A percentile compares a stretch with the other conserved stretches of the same genome.
Conservation (phyloP, 2,113 vertebrate genomes). For the Bubo bubo region DNA sequence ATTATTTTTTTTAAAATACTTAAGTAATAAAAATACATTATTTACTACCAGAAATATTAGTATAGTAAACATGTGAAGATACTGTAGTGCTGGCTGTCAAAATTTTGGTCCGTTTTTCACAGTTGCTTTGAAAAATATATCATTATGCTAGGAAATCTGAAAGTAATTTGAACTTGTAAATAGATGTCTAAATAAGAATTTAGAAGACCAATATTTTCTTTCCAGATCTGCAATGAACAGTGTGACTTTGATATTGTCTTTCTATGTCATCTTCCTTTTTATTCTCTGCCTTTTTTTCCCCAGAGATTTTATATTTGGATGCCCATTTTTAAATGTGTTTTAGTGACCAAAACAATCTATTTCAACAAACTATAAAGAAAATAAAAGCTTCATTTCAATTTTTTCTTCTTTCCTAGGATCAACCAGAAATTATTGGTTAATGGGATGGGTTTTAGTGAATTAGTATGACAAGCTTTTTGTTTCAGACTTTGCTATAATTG, state of each 20-base stretch:
- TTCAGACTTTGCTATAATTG: background rate
- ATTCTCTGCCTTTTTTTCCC: background rate
- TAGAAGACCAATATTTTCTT: background rate
- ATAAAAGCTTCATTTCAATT: background rate
- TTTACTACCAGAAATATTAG: background rate
- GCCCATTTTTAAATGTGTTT: background rate
- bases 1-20: background rate
- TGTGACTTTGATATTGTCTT: background rate
- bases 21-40: background rate
- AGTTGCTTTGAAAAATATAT: background rate
- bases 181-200: background rate
- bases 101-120: background rate
- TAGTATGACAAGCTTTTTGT: background rate
- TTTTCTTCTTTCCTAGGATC: background rate
- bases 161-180: background rate
- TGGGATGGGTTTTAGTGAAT: accelerated
- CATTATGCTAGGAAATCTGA: background rate
- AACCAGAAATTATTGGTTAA: background rate
- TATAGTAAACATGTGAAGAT: background rate
- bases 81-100: background rate
- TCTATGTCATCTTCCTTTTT: background rate
- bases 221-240: background rate
- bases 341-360: background rate
- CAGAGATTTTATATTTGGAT: background rate
- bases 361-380: background rate